Evolutionary conservation across 1,140 invertebrate species (phyloP), one percentile per base, ranked within the genome.

Genomic region (Drosophila pruinosa): DNA sequence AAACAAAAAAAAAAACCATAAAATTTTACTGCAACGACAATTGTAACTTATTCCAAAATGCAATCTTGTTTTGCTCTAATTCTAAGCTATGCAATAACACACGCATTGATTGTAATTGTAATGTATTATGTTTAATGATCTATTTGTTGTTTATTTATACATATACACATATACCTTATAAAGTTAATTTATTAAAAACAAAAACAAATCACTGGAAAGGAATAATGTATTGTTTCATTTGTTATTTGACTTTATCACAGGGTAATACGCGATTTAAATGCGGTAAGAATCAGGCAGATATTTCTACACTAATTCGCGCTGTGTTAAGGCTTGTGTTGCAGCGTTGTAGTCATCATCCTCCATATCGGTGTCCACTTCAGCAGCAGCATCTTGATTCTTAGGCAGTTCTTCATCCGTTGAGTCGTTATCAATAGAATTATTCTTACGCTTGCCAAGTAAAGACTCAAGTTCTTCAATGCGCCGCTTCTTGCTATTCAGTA

Each of bases 111-210:
- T 68, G 74, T 88, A 71, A 85, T 78, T 67, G 68, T 88, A 81
- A 65, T 85, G 81, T 82, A 88, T 88, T 86, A 86, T 74, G 82
- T 86, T 88, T 69, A 62, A 54, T 82, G 54, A 41, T 78, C 78
- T 88, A 82, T 88, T 86, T 86, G 82, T 86, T 86, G 82, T 86
- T 86, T 86, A 88, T 86, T 88, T 86, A 88, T 86, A 86, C 65
- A 86, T 72, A 83, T 59, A 83, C 64, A 64, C 78, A 70, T 34
- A 72, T 72, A 72, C 50, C 64, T 67, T 85, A 81, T 70, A 88
- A 86, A 78, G 62, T 68, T 86, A 88, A 86, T 86, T 86, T 86
- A 86, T 86, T 81, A 88, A 86, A 69, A 68, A 78, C 34, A 80
- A 72, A 70, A 67, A 76, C 53, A 65, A 72, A 74, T 69, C 74